Evolutionary conservation across 2,888 invertebrate species (phyloP).

Genomic region (Cybosia mesomella): DNA sequence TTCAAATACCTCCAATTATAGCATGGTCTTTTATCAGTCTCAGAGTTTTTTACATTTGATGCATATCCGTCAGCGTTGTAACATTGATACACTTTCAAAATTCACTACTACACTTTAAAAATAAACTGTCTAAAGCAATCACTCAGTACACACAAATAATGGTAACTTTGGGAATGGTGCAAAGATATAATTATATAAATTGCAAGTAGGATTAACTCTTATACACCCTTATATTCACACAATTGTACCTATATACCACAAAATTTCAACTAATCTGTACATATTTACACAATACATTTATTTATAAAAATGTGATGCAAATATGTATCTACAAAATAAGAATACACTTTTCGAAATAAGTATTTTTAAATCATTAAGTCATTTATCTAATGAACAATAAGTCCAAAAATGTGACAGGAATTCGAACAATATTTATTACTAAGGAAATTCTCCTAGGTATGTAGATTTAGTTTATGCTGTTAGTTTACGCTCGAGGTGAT

Average conservation of each 20-base stretch:
- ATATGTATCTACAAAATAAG: slow-evolving; percentile 4
- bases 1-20: slow-evolving; percentile 11
- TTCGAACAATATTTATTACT: background rate
- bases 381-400: slow-evolving; percentile 13
- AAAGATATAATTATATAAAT: slow-evolving; percentile 1
- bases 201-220: slow-evolving; percentile 4
- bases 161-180: slow-evolving; percentile 2
- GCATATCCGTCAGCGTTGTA: slow-evolving; percentile 1
- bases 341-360: slow-evolving; percentile 12
- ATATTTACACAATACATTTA: background rate
- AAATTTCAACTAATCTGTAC: background rate
- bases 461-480: slow-evolving; percentile 60
- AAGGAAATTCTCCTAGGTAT: slow-evolving; percentile 13
- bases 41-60: slow-evolving; percentile 21
- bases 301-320: background rate
- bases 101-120: slow-evolving; percentile 3
- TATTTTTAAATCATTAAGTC: slow-evolving; percentile 20
- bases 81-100: slow-evolving; percentile 12
- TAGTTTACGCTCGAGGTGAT: slow-evolving; percentile 88
- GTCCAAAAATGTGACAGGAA: background rate
- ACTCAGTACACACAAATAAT: slow-evolving; percentile 5
- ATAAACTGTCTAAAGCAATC: slow-evolving; percentile 1
- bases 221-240: slow-evolving; percentile 4
- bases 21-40: slow-evolving; percentile 47
- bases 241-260: background rate